These are phyloP conservation scores for Pollenia angustigena DNA, from an alignment of 2,888 invertebrate species.

Conservation along the genomic window DNA sequence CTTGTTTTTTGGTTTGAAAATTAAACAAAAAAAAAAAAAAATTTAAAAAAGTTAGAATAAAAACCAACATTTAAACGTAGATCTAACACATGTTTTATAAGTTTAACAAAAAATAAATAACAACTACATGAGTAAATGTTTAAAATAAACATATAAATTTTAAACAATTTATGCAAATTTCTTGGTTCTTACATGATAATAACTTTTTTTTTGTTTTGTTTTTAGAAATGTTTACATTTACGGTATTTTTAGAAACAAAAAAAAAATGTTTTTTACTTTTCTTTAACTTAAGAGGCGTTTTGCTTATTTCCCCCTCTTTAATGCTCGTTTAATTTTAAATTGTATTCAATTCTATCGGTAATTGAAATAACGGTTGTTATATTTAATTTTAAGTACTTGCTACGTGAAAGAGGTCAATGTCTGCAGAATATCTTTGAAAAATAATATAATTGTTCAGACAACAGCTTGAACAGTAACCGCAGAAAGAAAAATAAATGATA, in stretches of 20 bases:
- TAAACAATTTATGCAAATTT: conserved; percentile 52
- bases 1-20: conserved; percentile 30
- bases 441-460: no score
- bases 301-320: conserved; percentile 2
- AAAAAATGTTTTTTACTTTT: background rate
- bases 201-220: conserved; percentile 39
- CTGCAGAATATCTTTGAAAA: background rate
- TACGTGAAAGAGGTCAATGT: background rate
- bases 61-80: background rate
- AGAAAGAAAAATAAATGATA: no score
- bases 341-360: conserved; percentile 34
- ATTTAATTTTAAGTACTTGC: background rate
- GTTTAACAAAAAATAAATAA: conserved; percentile 19
- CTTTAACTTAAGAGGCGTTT: conserved; percentile 10
- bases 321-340: conserved; percentile 7
- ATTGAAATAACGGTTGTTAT: background rate
- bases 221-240: conserved; percentile 18
- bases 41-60: no score
- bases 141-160: conserved; percentile 33
- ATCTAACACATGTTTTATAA: background rate
- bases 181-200: conserved; percentile 3
- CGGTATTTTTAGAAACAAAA: background rate
- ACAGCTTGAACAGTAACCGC: no score
- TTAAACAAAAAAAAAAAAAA: conserved; percentile 24
- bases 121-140: background rate